Evolutionary conservation across 2,888 invertebrate species (phyloP), one percentile per base, ranked within the genome.

Genomic region (Camponotus fellah): DNA sequence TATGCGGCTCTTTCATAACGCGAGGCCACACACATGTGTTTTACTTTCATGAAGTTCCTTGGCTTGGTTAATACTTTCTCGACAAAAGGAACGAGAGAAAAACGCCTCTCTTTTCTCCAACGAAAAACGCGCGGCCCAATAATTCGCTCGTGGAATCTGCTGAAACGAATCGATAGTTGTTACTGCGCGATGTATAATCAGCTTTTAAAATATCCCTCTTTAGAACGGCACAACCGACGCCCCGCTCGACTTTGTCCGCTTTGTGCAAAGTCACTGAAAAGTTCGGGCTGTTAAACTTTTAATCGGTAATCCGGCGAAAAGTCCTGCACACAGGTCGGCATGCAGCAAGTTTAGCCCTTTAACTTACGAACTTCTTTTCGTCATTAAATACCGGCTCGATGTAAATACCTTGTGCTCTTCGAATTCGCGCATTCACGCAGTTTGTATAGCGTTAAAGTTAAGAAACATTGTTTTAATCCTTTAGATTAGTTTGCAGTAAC

Each of bases 31-130:
- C 49, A 53, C 65, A 62, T 90, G 88, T 88, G 89, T 90, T 92
- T 92, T 92, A 92, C 91, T 92, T 92, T 92, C 89, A 90, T 91
- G 87, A 90, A 92, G 87, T 92, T 92, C 90, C 88, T 87, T 82
- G 53, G 76, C 85, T 86, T 68, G 86, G 87, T 90, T 91, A 91
- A 91, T 89, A 88, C 84, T 90, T 53, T 53, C 87, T 86, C 79
- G 80, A 83, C 87, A 86, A 88, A 66, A 49, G 56, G 17, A 49
- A 85, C 3, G 60, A 34, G 49, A 4, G 21, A 34, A 58, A n/a
- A 53, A n/a, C 53, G 53, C 53, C n/a, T 3, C 53, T 53, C 0
- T 49, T 65, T 62, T 60, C 62, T 26, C 2, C n/a, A 26, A 68
- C 12, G 10, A 26, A 8, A 14, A 53, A 53, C 40, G n/a, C 32